Evolutionary conservation across 2,888 invertebrate genomes (phyloP), one percentile per base, ranked within the genome.

Genomic region (Andrena flavipes): DNA sequence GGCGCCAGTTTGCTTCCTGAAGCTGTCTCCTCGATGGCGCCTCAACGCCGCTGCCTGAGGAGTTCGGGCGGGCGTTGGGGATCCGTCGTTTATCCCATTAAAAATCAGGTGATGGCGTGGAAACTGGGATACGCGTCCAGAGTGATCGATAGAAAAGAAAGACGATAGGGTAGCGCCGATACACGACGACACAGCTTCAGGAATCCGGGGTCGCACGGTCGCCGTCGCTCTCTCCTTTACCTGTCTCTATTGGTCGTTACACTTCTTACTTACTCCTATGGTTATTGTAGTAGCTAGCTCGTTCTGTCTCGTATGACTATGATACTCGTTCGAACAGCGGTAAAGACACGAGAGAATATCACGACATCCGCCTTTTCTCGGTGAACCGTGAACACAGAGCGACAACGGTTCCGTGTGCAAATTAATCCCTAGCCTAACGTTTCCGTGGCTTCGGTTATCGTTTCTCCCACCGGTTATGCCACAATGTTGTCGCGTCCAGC

Each of bases 201-300:
- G 70, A 83, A 83, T 80, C 74, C 74, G 54, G 63, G 16, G 76
- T 84, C 62, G 59, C 78, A 60, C 49, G 60, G 76, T 84, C 76
- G 72, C 81, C 85, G 76, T 82, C 72, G 75, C 84, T 87, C 87
- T 86, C 68, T 76, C 79, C 84, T 69, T 78, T 80, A 63, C 73
- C 76, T 71, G 69, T 76, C 83, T 85, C 83, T 85, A 79, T 86
- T 76, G 77, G 79, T 86, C 81, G 75, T 85, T 81, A 88, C 74
- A 80, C 77, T 83, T 87, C 78, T 80, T 80, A 77, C 78, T 82
- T 85, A 80, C 48, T 86, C 81, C 84, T 89, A 87, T 87, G 87
- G 86, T 88, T 88, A 88, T 78, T 88, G 85, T 89, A 85, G 89
- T 91, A 91, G 90, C 89, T 91, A 90, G 89, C 87, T 88, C 80